Evolutionary conservation across 2,888 invertebrate species (phyloP), one percentile per base, ranked within the genome.

Genomic region (Scrobipalpa atriplicella): DNA sequence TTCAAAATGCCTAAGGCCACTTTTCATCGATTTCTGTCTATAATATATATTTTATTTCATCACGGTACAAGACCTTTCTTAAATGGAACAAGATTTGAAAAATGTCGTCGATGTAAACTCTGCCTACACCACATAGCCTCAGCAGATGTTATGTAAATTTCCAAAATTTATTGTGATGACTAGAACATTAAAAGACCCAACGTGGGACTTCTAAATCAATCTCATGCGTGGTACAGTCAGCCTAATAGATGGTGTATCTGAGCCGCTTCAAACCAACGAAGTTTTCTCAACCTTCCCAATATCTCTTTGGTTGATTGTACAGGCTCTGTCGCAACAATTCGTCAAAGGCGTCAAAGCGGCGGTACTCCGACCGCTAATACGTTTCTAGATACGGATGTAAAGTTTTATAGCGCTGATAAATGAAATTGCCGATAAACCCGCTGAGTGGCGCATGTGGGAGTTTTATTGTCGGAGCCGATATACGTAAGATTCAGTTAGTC

Each of bases 381-480:
- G 68, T 72, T 73, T 72, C 71, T 74, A 75, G 71, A 74, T 72
- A 73, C 73, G 73, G 74, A 74, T 73, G 73, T 78, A 74, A 77
- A 78, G 73, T 74, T 76, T 58, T 78, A 78, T 74, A 69, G 69
- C 71, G 67, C 66, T 72, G 69, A 73, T 68, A 69, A 67, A 77
- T 81, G 77, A 78, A 78, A 77, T 72, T 74, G 73, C 75, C 82
- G 69, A 81, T 83, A 83, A 84, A 79, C 77, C 72, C 69, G 68
- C 77, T 66, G 71, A 67, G 62, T 70, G 69, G 67, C 70, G 69
- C 64, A 70, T 75, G 80, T 82, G 78, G 82, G 82, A 76, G 81
- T 84, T 84, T 83, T 81, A 83, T 78, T 74, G 74, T 69, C 72
- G 69, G 68, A 70, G 68, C 78, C 74, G 41, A 62, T 43, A 80